Evolutionary conservation across 2,888 invertebrate genomes (phyloP), one percentile per base, ranked within the genome.

Genomic region (Rutpela maculata): DNA sequence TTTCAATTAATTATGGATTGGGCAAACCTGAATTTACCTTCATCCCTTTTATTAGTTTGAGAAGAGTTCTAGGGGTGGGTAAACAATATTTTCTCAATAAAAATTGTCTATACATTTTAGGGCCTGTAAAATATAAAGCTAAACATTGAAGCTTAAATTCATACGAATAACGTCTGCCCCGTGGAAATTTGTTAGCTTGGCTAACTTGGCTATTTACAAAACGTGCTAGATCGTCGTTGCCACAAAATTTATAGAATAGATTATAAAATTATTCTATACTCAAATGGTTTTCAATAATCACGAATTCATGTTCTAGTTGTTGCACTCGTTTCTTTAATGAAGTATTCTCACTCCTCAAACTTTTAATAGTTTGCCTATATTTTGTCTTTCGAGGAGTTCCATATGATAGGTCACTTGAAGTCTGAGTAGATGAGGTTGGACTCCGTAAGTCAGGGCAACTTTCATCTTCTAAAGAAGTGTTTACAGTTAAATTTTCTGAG

Each of bases 341-440:
- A 22, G 63, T 38, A 63, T 63, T 63, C 31, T 63, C 63, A 63
- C 31, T 63, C 31, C 31, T 63, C 31, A 63, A 63, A 35, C 31
- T 10, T 63, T 12, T 22, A 12, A 63, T 31, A 38, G 63, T 63
- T 63, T 63, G 7, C 31, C 63, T 63, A 26, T 31, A 63, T 63
- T 63, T 63, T 17, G 9, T 15, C 18, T 63, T 26, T 63, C 9
- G 63, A 18, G 31, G 63, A 31, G 63, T 63, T 35, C 17, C 31
- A 38, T 38, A 17, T 18, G 66, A 66, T 43, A 66, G 22, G 43
- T 66, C 66, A 43, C 66, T 66, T 17, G 66, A 19, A 50, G 66
- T 43, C 66, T 66, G 66, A 17, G 66, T 66, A 43, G 66, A 66
- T 17, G 11, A 38, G 50, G 43, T 66, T 66, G 66, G 66, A 43